phyloP scores from a whole-genome alignment of 2,797 vertebrate genomes.

The Fratercula arctica region DNA sequence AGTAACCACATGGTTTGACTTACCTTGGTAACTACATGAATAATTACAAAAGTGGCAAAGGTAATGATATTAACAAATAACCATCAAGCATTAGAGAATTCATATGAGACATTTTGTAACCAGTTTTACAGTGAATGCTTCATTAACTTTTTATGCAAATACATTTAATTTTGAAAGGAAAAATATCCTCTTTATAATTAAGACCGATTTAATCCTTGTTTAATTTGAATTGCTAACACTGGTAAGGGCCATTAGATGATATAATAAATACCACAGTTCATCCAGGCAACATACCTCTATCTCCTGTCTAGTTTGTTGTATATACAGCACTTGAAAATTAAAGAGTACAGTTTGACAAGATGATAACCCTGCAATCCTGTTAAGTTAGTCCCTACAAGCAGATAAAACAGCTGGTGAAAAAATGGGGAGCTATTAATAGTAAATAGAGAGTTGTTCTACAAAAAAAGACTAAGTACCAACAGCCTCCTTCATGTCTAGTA shows the following conservation, averaged over 20 bases:
- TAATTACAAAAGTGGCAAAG: background rate
- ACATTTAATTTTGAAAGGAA: background rate
- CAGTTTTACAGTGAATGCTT: conserved; percentile 11
- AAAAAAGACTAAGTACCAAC: background rate
- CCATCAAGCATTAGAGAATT: background rate
- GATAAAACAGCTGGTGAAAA: background rate
- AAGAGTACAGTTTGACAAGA: background rate
- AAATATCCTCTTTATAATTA: background rate
- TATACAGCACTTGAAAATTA: background rate
- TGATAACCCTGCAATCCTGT: conserved; percentile 5
- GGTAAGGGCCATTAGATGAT: background rate
- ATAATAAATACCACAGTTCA: background rate
- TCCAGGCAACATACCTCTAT: background rate
- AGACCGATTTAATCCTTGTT: background rate
- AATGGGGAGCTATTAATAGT: background rate
- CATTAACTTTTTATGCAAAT: conserved; percentile 1
- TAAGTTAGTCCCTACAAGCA: background rate
- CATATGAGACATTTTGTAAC: background rate
- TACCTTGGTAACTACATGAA: background rate
- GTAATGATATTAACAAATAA: conserved; percentile 1
- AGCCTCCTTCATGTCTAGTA: background rate
- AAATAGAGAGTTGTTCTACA: background rate
- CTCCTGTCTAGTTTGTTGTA: background rate
- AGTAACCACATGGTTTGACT: background rate
- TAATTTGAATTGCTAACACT: background rate